Evolutionary conservation across 2,888 invertebrate species (phyloP).

Genomic region (Acleris literana): DNA sequence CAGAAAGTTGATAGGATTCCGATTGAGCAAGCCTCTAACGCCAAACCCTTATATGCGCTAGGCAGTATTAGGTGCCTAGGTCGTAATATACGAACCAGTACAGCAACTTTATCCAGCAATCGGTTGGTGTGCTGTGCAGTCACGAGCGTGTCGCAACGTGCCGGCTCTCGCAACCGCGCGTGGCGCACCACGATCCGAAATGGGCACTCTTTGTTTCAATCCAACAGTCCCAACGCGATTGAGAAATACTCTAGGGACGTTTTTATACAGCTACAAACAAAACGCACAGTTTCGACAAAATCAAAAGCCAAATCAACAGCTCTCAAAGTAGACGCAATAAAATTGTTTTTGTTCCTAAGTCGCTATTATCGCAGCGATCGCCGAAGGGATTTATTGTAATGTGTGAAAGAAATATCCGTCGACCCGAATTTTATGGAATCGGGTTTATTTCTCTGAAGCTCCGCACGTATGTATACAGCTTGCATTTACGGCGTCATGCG

Average conservation of each 20-base stretch:
- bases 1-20: neutral
- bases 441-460: slow-evolving; percentile 55
- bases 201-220: slow-evolving; percentile 53
- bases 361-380: slow-evolving; percentile 27
- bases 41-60: slow-evolving; percentile 3
- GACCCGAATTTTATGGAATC: slow-evolving; percentile 63
- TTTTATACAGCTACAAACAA: neutral
- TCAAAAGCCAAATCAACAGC: slow-evolving; percentile 8
- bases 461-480: slow-evolving; percentile 47
- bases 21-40: slow-evolving; percentile 2
- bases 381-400: slow-evolving; percentile 50
- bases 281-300: neutral
- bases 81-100: slow-evolving; percentile 2
- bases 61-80: slow-evolving; percentile 1
- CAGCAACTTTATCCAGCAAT: slow-evolving; percentile 11
- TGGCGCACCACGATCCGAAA: slow-evolving; percentile 52
- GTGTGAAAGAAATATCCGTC: slow-evolving; percentile 59
- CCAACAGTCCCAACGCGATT: slow-evolving; percentile 6
- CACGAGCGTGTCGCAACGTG: slow-evolving; percentile 62
- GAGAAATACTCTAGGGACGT: slow-evolving; percentile 3
- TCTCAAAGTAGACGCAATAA: slow-evolving; percentile 1
- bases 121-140: slow-evolving; percentile 42
- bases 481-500: slow-evolving; percentile 73
- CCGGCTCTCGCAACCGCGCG: slow-evolving; percentile 17
- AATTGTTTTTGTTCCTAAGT: slow-evolving; percentile 19